Conservation (phyloP, 2,113 vertebrate species). For the Cebus imitator region DNA sequence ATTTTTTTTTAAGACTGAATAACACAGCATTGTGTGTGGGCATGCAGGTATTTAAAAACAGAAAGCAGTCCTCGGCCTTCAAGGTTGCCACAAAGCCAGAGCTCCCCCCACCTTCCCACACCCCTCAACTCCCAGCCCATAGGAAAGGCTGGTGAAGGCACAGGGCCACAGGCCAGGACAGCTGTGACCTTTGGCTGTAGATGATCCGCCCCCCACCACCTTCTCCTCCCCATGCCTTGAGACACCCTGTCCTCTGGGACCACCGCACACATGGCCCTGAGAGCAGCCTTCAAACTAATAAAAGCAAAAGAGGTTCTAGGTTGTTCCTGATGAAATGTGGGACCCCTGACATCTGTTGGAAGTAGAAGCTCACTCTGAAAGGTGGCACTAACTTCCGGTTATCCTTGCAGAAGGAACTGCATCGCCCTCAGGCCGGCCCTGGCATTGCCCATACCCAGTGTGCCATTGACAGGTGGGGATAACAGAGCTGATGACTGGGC, state of each 20-base stretch:
- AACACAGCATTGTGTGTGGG: fast-evolving
- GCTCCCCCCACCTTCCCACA: not conserved
- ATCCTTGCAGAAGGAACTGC: not conserved
- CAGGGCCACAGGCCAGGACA: fast-evolving
- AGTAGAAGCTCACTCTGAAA: not conserved
- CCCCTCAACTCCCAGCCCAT: fast-evolving
- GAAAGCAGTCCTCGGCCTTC: not conserved
- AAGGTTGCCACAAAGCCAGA: not conserved
- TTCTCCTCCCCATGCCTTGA: not conserved
- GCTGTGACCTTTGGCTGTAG: fast-evolving
- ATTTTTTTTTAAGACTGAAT: fast-evolving
- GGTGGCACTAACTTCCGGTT: fast-evolving
- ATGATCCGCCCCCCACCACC: too few relatives aligned
- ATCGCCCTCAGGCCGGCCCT: fast-evolving
- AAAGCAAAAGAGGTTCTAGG: not conserved
- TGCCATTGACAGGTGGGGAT: fast-evolving
- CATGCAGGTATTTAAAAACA: fast-evolving
- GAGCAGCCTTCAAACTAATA: not conserved
- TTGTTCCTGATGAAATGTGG: not conserved
- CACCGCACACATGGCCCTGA: fast-evolving
- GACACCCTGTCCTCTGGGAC: not conserved
- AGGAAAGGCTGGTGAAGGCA: fast-evolving
- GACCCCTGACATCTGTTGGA: too few relatives aligned
- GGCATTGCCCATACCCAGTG: not conserved
- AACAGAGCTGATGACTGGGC: fast-evolving